Evolutionary conservation across 2,797 vertebrate species (phyloP), one percentile per base, ranked within the genome.

Genomic region (Anableps anableps): DNA sequence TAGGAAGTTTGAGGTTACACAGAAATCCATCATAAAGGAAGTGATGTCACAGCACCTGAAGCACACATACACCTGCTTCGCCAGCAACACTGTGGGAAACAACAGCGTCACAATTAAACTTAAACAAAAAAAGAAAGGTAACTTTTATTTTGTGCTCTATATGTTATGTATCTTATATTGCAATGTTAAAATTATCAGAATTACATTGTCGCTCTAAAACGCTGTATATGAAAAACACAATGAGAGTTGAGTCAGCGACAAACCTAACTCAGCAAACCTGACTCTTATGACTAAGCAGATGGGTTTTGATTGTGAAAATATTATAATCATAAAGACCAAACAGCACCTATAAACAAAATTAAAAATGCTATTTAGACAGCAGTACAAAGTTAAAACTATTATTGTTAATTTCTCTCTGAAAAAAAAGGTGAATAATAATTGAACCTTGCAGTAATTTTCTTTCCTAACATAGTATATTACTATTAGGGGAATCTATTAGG

Each of bases 51-150:
- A 81, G 1, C 93, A 98, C 82, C 85, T 98, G 72, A 88, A 31
- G 75, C 92, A 88, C 80, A 94, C 79, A 0, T 97, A 96, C 47
- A 95, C 92, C 0, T 99, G 98, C 82, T 83, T 95, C 76, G 96
- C 97, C 81, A 88, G 90, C 43, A 98, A 98, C 83, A 90, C 81
- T 0, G 31, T 92, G 0, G 97, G 97, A 26, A 97, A 93, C 29
- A 55, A 23, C 4, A 96, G 78, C 0, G 88, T 72, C 72, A 91
- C 93, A 8, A 74, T 97, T 80, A 95, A 66, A 26, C 93, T 99
- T 43, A 92, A 82, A 86, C 83, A 88, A 78, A 97, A 93, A 86
- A 79, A 58, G 60, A 83, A 76, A 96, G 97, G 97, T 98, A 95
- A 21, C 14, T 51, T 79, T 62, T 7, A 7, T 50, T 45, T 51